These are phyloP conservation scores for Lagorchestes hirsutus DNA, from an alignment of 2,797 vertebrate genomes.

Conservation along the genomic window DNA sequence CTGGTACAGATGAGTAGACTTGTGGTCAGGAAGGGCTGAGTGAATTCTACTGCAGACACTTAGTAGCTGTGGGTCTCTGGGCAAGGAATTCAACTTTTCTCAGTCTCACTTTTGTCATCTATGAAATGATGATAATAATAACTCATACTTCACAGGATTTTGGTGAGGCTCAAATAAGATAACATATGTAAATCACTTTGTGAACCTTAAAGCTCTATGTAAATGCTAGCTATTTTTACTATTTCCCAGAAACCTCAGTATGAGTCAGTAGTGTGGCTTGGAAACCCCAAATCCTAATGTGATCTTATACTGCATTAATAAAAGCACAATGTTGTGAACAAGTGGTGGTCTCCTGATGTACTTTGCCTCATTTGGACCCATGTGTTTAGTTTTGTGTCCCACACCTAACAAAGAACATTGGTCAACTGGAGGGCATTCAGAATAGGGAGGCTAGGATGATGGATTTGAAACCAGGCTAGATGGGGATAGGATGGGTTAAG, in stretches of 20 bases:
- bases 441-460: background rate
- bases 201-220: background rate
- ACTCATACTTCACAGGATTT: background rate
- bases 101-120: background rate
- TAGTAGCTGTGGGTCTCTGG: background rate
- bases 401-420: background rate
- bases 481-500: background rate
- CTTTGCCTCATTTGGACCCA: background rate
- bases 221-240: background rate
- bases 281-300: background rate
- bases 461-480: background rate
- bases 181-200: background rate
- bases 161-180: background rate
- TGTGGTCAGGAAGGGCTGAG: background rate
- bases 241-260: background rate
- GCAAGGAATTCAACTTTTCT: background rate
- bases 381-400: background rate
- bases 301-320: background rate
- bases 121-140: background rate
- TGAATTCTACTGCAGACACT: background rate
- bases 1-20: background rate
- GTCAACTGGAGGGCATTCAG: background rate
- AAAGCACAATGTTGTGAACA: background rate
- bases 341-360: background rate
- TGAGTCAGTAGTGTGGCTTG: background rate